Evolutionary conservation across 1,140 invertebrate genomes (phyloP), one percentile per base, ranked within the genome.

Genomic region (Druon quercuslanigerum): DNA sequence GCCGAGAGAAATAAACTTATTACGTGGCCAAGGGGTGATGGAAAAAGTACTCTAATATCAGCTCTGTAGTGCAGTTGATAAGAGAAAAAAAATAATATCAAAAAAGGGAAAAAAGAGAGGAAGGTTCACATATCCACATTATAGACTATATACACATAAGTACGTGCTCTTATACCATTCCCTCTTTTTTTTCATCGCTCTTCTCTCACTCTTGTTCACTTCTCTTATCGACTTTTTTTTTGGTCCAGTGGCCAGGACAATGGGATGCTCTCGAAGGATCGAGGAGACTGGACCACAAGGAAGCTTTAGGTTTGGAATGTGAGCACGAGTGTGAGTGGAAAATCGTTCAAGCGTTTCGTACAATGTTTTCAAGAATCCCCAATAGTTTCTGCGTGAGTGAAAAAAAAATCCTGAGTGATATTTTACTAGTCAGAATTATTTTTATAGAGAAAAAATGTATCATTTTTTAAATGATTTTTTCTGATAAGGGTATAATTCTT

Each of bases 1-100:
- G 70, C 72, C 74, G 76, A 78, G 74, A 66, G 80, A 84, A 81
- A 80, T 79, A 84, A 86, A 83, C 77, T 84, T 76, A 78, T 75
- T 78, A 85, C 73, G 74, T 51, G 51, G 78, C 51, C 76, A 76
- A 72, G n/a, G 74, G 52, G 52, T 14, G 20, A 71, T 73, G 46
- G 76, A 76, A 76, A 66, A 77, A 71, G 60, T 74, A 66, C 57
- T 74, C 73, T 73, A 77, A 75, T 74, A 75, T 73, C 75, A 76
- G 79, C 74, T 72, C 74, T 76, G 50, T 60, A 72, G 72, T 75
- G 79, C 66, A 80, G 76, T 78, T 77, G 79, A 46, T 78, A 57
- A 79, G 51, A 40, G 66, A 72, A 40, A 66, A 50, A 25, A 17
- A 52, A 33, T 66, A 66, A 66, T 40, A 40, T 50, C 73, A 71